Percentiles rank a stretch among this genome's conserved stretches.
These are phyloP conservation scores for Ancistrus triradiatus DNA, from an alignment of 2,113 vertebrate species.

Conservation along the genomic window DNA sequence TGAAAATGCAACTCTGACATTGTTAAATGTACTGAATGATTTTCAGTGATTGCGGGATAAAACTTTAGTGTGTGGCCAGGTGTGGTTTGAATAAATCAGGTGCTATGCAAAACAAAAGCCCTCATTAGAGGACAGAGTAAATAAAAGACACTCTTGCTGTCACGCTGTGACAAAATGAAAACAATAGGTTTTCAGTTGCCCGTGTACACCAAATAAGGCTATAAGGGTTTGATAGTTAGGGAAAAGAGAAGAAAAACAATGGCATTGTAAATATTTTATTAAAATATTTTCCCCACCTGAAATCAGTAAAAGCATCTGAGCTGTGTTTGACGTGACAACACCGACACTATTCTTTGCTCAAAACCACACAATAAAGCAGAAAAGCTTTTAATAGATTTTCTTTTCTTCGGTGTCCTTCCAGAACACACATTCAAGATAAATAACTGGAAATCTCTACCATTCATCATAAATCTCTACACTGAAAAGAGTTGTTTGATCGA, in stretches of 20 bases:
- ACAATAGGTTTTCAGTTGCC: too few relatives aligned
- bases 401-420: not conserved
- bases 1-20: too few relatives aligned
- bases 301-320: conserved; percentile 74
- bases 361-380: conserved; percentile 36
- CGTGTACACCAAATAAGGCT: too few relatives aligned
- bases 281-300: conserved; percentile 87
- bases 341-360: conserved; percentile 37
- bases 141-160: too few relatives aligned
- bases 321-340: conserved; percentile 50
- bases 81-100: too few relatives aligned
- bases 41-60: too few relatives aligned
- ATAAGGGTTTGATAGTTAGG: too few relatives aligned
- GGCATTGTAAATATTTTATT: conserved; percentile 81
- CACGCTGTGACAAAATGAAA: too few relatives aligned
- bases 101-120: too few relatives aligned
- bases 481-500: conserved; percentile 14
- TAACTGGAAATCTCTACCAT: conserved; percentile 4
- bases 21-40: too few relatives aligned
- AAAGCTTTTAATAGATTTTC: conserved; percentile 31
- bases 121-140: too few relatives aligned
- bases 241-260: conserved; percentile 1
- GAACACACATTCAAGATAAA: conserved; percentile 13
- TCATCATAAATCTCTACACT: conserved; percentile 25
- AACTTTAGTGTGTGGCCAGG: too few relatives aligned